phyloP scores from a whole-genome alignment of 2,113 vertebrate genomes.

The Callipepla californica region DNA sequence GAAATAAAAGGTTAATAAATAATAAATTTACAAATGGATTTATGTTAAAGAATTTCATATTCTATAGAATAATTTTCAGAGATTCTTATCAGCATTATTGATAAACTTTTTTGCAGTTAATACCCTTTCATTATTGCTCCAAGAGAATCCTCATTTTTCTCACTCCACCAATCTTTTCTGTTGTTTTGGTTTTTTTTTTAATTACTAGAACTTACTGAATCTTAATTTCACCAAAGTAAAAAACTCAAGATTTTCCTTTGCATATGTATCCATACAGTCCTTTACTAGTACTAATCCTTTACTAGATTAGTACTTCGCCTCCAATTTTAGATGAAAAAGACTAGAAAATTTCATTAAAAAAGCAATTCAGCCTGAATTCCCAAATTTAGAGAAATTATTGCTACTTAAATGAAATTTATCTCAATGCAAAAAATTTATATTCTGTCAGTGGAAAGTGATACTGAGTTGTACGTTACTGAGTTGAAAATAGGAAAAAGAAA shows the following conservation, averaged over 20 bases:
- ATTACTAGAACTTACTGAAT: background rate
- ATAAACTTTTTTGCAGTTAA: background rate
- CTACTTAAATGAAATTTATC: background rate
- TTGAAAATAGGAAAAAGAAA: background rate
- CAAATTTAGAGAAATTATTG: background rate
- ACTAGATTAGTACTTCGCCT: background rate
- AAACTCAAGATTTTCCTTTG: background rate
- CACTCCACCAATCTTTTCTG: background rate
- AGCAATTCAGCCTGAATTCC: background rate
- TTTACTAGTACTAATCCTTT: background rate
- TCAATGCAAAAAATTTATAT: background rate
- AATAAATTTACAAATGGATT: background rate
- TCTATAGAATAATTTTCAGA: background rate
- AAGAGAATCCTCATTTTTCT: background rate
- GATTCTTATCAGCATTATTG: background rate
- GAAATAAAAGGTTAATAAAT: background rate
- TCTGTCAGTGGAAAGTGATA: background rate
- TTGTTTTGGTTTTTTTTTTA: background rate
- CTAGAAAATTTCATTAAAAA: background rate
- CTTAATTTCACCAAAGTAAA: background rate
- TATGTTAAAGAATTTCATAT: background rate
- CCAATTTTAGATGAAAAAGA: background rate
- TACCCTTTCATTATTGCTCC: background rate
- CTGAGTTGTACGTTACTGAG: background rate
- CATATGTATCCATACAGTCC: accelerated